A percentile compares a stretch with the other conserved stretches of the same genome.
phyloP scores from a whole-genome alignment of 2,797 vertebrate genomes.

The Rhinophrynus dorsalis region DNA sequence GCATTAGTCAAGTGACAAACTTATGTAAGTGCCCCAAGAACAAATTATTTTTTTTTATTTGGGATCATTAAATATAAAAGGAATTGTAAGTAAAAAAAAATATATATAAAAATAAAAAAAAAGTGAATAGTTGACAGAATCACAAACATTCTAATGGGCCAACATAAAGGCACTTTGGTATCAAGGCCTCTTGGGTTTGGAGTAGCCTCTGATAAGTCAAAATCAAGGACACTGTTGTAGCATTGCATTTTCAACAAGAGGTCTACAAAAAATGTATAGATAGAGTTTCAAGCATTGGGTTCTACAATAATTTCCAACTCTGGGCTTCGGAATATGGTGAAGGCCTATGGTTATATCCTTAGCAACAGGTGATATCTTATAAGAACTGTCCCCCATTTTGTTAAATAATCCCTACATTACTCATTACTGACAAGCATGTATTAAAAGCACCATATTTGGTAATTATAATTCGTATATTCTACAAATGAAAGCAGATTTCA shows the following conservation, averaged over 20 bases:
- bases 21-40: not conserved
- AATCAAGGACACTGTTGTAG: not conserved
- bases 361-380: too few species aligned
- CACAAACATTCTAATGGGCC: not conserved
- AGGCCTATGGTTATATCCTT: too few species aligned
- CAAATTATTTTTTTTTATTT: not conserved
- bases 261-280: not conserved
- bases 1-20: not conserved
- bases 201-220: not conserved
- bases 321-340: too few species aligned
- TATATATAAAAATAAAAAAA: not conserved
- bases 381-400: too few species aligned
- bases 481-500: too few species aligned
- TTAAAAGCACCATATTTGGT: too few species aligned
- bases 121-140: not conserved
- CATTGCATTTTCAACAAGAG: not conserved
- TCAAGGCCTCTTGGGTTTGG: constrained; percentile 2
- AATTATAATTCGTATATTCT: too few species aligned
- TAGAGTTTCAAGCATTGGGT: too few species aligned
- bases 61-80: too few species aligned
- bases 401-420: too few species aligned
- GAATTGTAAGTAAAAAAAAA: not conserved
- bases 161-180: constrained; percentile 28
- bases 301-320: too few species aligned
- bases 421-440: too few species aligned